Evolutionary conservation across 1,140 invertebrate genomes (phyloP), one percentile per base, ranked within the genome.

Genomic region (Eueides isabella): DNA sequence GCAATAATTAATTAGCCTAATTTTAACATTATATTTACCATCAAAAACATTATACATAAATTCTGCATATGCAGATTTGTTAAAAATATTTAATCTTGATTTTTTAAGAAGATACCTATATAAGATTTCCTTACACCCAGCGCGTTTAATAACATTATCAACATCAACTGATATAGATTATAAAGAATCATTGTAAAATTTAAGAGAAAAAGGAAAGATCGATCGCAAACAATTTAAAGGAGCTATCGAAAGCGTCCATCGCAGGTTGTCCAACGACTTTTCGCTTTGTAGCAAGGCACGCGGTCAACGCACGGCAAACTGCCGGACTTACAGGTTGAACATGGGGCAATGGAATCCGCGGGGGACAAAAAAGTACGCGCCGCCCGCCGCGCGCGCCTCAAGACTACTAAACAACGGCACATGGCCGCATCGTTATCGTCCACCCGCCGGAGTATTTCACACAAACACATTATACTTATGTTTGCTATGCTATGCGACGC

Each of bases 281-380:
- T 82, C 82, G 85, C 82, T 84, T 85, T 80, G 85, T 76, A 81
- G 81, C 81, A 82, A 82, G 82, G 77, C 84, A 75, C 73, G 89
- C 90, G 90, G 90, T 92, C 90, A 92, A 91, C 82, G 90, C 82
- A 79, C 90, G 88, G 81, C 87, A 89, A 92, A 92, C 88, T 92
- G 90, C 90, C 88, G 86, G 88, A 88, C 87, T 90, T 90, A 90
- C 90, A 87, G 89, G 89, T 91, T 92, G 89, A 82, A 87, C 90
- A 89, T 88, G 89, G 85, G 87, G 88, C 90, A 86, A 82, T 89
- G 89, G 89, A 90, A 92, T 91, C 88, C 85, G 85, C 83, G 84
- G 84, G 84, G 82, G 79, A 88, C 84, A 89, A 90, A 92, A 92
- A 91, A 88, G 82, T 85, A 87, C 78, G 80, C 80, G 79, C 80